Conservation (phyloP, 2,113 vertebrate genomes). For the Euleptes europaea region DNA sequence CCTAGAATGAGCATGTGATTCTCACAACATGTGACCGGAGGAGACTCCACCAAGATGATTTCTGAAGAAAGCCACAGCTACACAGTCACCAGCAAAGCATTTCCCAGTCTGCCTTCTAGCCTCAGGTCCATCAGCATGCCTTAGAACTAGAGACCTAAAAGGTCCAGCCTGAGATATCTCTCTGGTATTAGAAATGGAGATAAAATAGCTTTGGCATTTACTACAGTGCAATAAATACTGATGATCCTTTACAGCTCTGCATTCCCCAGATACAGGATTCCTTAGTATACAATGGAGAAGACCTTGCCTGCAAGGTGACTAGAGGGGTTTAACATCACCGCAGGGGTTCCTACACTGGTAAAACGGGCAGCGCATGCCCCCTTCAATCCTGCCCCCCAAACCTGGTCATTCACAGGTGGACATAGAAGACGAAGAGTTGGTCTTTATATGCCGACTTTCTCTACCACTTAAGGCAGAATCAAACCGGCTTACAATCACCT, state of each 20-base stretch:
- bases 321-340: not conserved
- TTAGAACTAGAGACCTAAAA: not conserved
- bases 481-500: too few relatives aligned
- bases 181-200: not conserved
- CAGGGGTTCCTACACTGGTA: not conserved
- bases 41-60: not conserved
- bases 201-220: not conserved
- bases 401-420: not conserved
- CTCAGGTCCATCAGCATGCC: not conserved
- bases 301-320: not conserved
- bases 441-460: too few relatives aligned
- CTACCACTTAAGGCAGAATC: too few relatives aligned
- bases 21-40: not conserved
- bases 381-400: not conserved
- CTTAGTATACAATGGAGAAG: not conserved
- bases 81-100: not conserved
- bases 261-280: fast-evolving
- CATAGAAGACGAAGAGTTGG: too few relatives aligned
- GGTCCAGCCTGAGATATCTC: not conserved
- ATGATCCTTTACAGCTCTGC: not conserved
- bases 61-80: not conserved
- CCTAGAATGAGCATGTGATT: not conserved
- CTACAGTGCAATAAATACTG: slow-evolving; percentile 1
- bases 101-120: not conserved
- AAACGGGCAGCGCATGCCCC: not conserved